A percentile compares a stretch with the other conserved stretches of the same genome.
phyloP scores from a whole-genome alignment of 2,113 vertebrate genomes.

The Indri indri region DNA sequence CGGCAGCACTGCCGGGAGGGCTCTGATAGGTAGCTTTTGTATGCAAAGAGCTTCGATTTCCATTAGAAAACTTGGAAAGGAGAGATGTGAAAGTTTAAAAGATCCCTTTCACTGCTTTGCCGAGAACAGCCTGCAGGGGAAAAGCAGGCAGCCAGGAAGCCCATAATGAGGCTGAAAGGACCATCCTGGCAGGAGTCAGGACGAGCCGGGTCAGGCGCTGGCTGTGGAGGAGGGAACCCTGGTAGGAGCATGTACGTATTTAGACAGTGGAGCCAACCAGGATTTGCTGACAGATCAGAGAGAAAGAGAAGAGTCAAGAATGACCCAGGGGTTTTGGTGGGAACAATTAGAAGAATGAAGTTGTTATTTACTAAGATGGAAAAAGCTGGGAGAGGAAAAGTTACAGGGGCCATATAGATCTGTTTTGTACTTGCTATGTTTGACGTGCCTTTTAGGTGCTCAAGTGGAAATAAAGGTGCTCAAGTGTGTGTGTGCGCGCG shows the following conservation, averaged over 20 bases:
- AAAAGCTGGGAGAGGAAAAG: background rate
- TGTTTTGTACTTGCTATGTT: background rate
- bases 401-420: background rate
- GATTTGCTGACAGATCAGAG: background rate
- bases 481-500: background rate
- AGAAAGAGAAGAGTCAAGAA: background rate
- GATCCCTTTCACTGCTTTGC: background rate
- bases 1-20: background rate
- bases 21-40: background rate
- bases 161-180: background rate
- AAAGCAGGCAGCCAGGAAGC: background rate
- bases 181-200: background rate
- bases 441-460: background rate
- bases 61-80: background rate
- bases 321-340: background rate
- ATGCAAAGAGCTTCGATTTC: background rate
- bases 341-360: background rate
- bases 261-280: background rate
- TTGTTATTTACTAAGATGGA: background rate
- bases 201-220: background rate
- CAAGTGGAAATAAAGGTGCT: background rate
- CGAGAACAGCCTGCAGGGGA: background rate
- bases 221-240: background rate
- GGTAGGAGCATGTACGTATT: background rate
- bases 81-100: background rate